These are phyloP conservation scores for Drosophila picticornis DNA, from an alignment of 2,888 invertebrate genomes.

Conservation along the genomic window DNA sequence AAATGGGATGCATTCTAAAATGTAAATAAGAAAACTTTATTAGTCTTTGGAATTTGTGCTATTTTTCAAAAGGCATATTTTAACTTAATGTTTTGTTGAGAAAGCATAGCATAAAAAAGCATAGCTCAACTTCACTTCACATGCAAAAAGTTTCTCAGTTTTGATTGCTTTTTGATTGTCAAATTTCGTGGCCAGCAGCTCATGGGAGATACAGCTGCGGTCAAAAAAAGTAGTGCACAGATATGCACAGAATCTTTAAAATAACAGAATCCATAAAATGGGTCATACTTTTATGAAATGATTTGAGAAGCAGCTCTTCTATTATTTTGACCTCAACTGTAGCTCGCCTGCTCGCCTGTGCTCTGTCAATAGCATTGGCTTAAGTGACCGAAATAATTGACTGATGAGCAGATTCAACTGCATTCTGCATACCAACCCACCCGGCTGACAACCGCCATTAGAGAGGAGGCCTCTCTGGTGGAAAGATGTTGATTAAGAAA, in stretches of 20 bases:
- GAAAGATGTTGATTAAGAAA: neutral
- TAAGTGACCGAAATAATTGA: neutral
- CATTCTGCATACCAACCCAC: neutral
- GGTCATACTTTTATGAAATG: neutral
- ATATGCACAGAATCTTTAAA: too few relatives aligned
- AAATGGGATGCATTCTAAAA: neutral
- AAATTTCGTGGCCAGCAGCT: neutral
- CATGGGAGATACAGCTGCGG: neutral
- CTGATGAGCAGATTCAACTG: neutral
- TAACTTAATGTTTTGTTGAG: neutral
- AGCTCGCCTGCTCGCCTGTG: neutral
- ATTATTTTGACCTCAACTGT: neutral
- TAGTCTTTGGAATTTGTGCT: neutral
- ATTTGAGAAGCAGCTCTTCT: neutral
- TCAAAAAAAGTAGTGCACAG: neutral
- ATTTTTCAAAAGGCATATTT: neutral
- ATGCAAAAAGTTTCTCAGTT: neutral
- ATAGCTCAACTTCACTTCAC: neutral
- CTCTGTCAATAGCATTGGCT: neutral
- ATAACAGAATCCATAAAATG: neutral
- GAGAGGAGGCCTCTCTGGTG: neutral
- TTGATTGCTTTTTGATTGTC: neutral
- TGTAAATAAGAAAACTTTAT: neutral
- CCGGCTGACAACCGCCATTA: neutral
- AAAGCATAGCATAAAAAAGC: neutral